Conservation (phyloP, 2,113 vertebrate genomes). For the Odocoileus hemionus region DNA sequence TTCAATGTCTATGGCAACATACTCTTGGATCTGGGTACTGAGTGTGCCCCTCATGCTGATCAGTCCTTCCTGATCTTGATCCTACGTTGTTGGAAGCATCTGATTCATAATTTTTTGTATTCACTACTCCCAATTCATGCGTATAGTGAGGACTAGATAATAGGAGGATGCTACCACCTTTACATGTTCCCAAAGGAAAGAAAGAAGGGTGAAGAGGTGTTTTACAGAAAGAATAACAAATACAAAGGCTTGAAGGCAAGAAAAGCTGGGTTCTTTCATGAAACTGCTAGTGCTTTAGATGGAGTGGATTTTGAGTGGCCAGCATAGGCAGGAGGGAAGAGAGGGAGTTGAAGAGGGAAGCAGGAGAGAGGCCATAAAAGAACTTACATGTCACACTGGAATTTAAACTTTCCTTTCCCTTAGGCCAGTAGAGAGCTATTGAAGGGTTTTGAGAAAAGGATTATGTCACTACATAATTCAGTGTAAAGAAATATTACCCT, state of each 20-base stretch:
- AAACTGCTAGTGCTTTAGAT: not conserved
- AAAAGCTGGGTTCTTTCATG: not conserved
- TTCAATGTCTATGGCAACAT: not conserved
- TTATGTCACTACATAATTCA: not conserved
- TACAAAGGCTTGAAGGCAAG: not conserved
- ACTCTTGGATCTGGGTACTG: not conserved
- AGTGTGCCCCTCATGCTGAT: not conserved
- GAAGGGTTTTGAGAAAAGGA: not conserved
- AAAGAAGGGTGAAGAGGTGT: not conserved
- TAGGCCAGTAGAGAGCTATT: not conserved
- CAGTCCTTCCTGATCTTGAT: not conserved
- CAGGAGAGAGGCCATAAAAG: not conserved
- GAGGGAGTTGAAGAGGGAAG: not conserved
- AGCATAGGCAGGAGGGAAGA: no score
- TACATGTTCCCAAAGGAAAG: not conserved
- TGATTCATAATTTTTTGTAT: not conserved
- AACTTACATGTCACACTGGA: not conserved
- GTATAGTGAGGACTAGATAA: not conserved
- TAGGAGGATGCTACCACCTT: not conserved
- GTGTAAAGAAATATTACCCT: conserved; percentile 29
- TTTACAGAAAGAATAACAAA: not conserved
- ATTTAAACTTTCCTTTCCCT: not conserved
- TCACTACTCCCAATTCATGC: no score
- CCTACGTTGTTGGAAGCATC: not conserved
- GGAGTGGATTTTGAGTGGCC: not conserved